Percentiles rank a stretch among this genome's conserved stretches.
Evolutionary conservation across 2,888 invertebrate species (phyloP).

Genomic region (Harpalus rubripes): DNA sequence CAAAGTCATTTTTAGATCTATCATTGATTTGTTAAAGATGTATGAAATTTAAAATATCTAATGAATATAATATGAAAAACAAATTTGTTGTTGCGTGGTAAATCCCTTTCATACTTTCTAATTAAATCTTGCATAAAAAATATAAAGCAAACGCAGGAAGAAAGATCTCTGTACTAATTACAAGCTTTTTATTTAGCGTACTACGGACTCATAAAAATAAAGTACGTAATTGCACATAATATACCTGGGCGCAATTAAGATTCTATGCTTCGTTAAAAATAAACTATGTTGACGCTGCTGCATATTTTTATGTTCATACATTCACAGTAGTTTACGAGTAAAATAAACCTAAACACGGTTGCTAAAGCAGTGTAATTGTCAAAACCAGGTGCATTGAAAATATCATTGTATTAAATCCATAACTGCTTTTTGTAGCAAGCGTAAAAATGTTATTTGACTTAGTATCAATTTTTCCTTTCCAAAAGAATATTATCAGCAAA

Average conservation of each 20-base stretch:
- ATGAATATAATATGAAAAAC: too few species aligned
- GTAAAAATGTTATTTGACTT: too few species aligned
- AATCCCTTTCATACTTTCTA: neutral
- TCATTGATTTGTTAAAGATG: too few species aligned
- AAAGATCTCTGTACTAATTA: neutral
- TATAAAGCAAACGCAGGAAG: neutral
- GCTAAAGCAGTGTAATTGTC: neutral
- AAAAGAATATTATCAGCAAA: too few species aligned
- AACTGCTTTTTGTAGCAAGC: too few species aligned
- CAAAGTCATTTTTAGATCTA: too few species aligned
- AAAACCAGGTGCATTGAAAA: neutral
- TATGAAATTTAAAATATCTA: too few species aligned
- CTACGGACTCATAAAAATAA: neutral
- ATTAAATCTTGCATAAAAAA: neutral
- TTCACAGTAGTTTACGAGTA: neutral
- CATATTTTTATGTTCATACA: neutral
- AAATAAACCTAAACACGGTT: neutral
- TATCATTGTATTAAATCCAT: neutral
- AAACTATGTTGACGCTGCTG: neutral
- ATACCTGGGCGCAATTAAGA: constrained; percentile 26
- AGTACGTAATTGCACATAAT: constrained; percentile 1
- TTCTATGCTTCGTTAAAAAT: constrained; percentile 33
- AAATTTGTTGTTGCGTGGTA: neutral
- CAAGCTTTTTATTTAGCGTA: neutral
- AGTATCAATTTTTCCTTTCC: too few species aligned